Percentiles rank a stretch among this genome's conserved stretches.
These are phyloP conservation scores for Spodoptera frugiperda DNA, from an alignment of 1,140 invertebrate genomes.

Conservation along the genomic window DNA sequence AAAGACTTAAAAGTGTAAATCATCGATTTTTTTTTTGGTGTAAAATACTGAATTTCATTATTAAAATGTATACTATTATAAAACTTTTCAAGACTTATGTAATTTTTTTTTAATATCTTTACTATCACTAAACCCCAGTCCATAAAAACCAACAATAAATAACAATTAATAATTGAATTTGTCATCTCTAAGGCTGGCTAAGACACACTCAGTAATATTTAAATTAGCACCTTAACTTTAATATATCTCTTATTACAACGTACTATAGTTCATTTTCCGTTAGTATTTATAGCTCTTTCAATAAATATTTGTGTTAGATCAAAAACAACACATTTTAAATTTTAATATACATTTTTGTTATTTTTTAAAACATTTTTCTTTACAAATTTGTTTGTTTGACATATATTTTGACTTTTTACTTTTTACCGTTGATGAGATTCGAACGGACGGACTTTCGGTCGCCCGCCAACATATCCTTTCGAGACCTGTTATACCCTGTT, in stretches of 20 bases:
- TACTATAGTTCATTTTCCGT: no score
- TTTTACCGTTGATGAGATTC: constrained; percentile 8
- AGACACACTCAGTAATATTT: constrained; percentile 22
- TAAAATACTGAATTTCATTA: no score
- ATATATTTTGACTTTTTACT: constrained; percentile 10
- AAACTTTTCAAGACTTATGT: no score
- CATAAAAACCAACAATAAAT: constrained; percentile 31
- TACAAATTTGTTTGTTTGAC: not conserved
- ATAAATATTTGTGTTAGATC: constrained; percentile 4
- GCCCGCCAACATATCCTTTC: not conserved
- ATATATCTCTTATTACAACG: no score
- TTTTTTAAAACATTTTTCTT: constrained; percentile 6
- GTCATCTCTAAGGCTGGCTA: constrained; percentile 21
- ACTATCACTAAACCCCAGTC: not conserved
- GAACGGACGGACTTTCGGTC: not conserved
- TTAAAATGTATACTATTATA: no score
- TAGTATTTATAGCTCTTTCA: no score
- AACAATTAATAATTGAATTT: constrained; percentile 21
- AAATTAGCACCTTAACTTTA: constrained; percentile 22
- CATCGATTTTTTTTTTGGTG: no score
- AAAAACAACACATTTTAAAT: constrained; percentile 27
- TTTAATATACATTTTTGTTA: constrained; percentile 7
- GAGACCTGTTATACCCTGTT: not conserved
- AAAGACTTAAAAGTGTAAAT: no score
- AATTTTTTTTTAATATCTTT: not conserved